These are phyloP conservation scores for Ganaspis sp. DNA, from an alignment of 1,140 invertebrate species.

Conservation along the genomic window DNA sequence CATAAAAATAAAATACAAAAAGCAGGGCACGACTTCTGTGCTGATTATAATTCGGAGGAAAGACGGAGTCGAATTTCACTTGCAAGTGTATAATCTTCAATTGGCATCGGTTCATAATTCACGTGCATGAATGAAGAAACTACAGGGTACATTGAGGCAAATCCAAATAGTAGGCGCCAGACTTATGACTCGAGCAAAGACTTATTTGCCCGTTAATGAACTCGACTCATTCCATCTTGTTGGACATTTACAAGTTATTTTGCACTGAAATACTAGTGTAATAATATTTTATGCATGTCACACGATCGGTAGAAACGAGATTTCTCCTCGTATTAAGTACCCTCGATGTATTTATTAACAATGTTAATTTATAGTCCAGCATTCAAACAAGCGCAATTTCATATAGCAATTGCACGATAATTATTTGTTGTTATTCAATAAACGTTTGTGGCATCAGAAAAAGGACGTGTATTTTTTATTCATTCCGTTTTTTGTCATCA, in stretches of 20 bases:
- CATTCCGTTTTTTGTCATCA: not conserved
- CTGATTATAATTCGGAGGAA: conserved; percentile 43
- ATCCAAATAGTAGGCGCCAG: conserved; percentile 51
- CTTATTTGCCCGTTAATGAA: conserved; percentile 55
- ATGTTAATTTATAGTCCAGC: not conserved
- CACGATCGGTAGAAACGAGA: not conserved
- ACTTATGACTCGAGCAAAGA: conserved; percentile 32
- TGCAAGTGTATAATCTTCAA: conserved; percentile 49
- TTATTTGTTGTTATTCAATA: conserved; percentile 18
- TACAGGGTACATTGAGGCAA: not conserved
- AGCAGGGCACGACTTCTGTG: not conserved
- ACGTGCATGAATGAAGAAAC: conserved; percentile 32
- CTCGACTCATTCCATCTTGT: conserved; percentile 40
- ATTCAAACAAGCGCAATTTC: not conserved
- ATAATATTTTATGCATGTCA: conserved; percentile 3
- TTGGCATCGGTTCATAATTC: conserved; percentile 55
- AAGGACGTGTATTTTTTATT: conserved; percentile 16
- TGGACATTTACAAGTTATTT: conserved; percentile 43
- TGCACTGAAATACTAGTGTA: conserved; percentile 4
- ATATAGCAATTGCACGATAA: not conserved
- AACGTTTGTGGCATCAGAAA: not conserved
- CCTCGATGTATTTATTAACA: not conserved
- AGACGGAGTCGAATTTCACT: conserved; percentile 53
- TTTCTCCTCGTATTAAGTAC: not conserved
- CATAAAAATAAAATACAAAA: too few species aligned